These are phyloP conservation scores for Macropodus opercularis DNA, from an alignment of 2,797 vertebrate genomes.

Conservation along the genomic window DNA sequence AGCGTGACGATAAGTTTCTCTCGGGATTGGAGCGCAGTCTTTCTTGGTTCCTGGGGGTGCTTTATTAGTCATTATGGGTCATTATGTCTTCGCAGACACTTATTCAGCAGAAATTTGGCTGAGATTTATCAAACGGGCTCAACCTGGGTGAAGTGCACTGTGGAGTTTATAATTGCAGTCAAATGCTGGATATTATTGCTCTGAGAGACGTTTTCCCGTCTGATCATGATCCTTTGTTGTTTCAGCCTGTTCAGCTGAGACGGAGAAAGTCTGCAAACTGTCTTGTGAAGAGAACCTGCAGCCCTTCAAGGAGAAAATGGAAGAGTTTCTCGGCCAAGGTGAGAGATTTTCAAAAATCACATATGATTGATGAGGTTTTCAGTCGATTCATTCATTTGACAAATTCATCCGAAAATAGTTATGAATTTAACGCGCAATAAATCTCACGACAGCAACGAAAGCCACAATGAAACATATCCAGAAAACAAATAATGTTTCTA, in stretches of 20 bases:
- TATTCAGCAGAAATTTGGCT: constrained; percentile 58
- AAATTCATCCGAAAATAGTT: not conserved
- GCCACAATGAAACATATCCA: constrained; percentile 3
- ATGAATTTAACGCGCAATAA: constrained; percentile 1
- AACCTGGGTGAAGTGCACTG: constrained; percentile 14
- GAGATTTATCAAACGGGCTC: constrained; percentile 39
- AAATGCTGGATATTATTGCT: constrained; percentile 35
- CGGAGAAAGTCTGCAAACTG: constrained; percentile 89
- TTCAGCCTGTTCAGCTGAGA: constrained; percentile 90
- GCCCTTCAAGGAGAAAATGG: constrained; percentile 96
- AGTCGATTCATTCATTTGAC: not conserved
- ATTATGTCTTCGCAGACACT: constrained; percentile 57
- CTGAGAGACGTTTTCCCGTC: constrained; percentile 2
- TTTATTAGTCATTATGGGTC: constrained; percentile 64
- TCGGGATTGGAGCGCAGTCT: constrained; percentile 28
- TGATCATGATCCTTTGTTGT: constrained; percentile 38
- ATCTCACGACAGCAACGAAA: constrained; percentile 4
- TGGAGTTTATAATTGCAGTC: constrained; percentile 20
- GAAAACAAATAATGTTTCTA: not conserved
- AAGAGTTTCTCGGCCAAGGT: constrained; percentile 91
- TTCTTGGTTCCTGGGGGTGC: constrained; percentile 49
- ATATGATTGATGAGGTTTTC: not conserved
- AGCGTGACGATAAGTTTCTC: constrained; percentile 61
- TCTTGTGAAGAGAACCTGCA: constrained; percentile 91
- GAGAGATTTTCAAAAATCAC: constrained; percentile 48